Conservation (phyloP, 1,140 invertebrate species). For the Halotydeus destructor region DNA sequence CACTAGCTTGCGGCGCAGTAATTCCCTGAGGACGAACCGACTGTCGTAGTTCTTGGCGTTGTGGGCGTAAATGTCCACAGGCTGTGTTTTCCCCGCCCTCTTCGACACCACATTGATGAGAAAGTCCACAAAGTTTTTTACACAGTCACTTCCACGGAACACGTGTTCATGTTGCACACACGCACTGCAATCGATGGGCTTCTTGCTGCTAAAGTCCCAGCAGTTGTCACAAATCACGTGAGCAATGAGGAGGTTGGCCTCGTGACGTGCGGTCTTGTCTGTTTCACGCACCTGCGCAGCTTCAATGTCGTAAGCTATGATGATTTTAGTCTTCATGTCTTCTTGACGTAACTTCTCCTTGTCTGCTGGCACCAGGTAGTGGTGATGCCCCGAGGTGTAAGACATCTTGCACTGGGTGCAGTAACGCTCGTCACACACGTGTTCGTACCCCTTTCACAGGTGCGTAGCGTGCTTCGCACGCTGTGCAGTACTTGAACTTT, state of each 20-base stretch:
- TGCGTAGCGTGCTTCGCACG: no score
- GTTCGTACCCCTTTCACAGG: no score
- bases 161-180: not conserved
- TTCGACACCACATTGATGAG: not conserved
- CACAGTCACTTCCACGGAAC: not conserved
- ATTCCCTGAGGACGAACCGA: not conserved
- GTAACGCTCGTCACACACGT: no score
- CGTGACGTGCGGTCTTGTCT: not conserved
- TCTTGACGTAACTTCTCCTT: not conserved
- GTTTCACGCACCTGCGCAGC: not conserved
- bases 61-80: not conserved
- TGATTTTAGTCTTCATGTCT: not conserved
- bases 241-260: not conserved
- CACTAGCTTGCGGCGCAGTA: not conserved
- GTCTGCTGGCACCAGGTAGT: no score
- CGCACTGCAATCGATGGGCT: not conserved
- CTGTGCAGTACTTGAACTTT: no score
- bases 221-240: not conserved
- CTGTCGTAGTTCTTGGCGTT: slow-evolving; percentile 1
- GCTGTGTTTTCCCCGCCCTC: not conserved
- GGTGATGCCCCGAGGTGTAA: no score
- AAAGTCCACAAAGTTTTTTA: not conserved
- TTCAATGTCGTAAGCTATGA: slow-evolving; percentile 2
- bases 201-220: not conserved
- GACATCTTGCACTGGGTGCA: no score